Percentiles rank a stretch among this genome's conserved stretches.
phyloP scores from a whole-genome alignment of 2,113 vertebrate genomes.

The Epinephelus lanceolatus region DNA sequence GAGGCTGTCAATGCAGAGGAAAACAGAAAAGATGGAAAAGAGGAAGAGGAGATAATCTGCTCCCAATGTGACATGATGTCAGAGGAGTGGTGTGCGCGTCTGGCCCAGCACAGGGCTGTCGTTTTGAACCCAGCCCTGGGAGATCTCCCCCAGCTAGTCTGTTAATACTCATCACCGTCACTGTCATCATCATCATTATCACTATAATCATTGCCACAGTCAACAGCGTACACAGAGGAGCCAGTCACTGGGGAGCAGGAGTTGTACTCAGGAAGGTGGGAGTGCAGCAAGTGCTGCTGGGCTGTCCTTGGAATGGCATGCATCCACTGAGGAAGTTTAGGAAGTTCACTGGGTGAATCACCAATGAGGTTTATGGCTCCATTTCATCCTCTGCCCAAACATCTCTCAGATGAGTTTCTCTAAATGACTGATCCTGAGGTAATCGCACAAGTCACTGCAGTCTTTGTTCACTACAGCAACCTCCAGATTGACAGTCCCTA shows the following conservation, averaged over 20 bases:
- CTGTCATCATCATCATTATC: constrained; percentile 69
- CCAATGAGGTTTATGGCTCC: constrained; percentile 17
- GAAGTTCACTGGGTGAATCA: constrained; percentile 27
- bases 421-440: constrained; percentile 46
- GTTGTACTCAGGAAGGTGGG: constrained; percentile 31
- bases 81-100: constrained; percentile 34
- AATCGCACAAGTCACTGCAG: constrained; percentile 46
- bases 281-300: constrained; percentile 24
- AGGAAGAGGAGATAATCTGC: constrained; percentile 69
- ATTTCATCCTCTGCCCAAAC: constrained; percentile 13
- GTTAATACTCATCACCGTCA: constrained; percentile 77
- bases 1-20: constrained; percentile 57
- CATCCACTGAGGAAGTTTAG: constrained; percentile 21
- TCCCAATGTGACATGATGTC: constrained; percentile 65
- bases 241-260: constrained; percentile 26
- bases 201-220: constrained; percentile 61
- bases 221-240: constrained; percentile 47
- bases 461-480: constrained; percentile 58
- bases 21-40: constrained; percentile 56
- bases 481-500: constrained; percentile 49
- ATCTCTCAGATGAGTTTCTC: constrained; percentile 32
- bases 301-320: constrained; percentile 26
- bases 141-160: constrained; percentile 59
- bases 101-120: constrained; percentile 39
- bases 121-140: constrained; percentile 63